phyloP scores from a whole-genome alignment of 1,140 invertebrate genomes.

The Aphaenogaster floridana region DNA sequence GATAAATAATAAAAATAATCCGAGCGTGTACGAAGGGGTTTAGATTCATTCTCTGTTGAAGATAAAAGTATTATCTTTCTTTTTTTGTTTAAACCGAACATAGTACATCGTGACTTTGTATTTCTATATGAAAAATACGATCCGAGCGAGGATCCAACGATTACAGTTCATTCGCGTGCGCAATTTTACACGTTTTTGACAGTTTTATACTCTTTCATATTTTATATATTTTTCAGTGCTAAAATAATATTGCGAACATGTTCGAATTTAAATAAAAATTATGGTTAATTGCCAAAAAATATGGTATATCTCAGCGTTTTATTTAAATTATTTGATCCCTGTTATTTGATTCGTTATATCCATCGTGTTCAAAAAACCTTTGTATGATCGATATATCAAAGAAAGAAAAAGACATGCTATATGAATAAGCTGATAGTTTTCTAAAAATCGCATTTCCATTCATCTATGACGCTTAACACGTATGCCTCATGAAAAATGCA shows the following conservation, averaged over 20 bases:
- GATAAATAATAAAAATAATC: constrained; percentile 61
- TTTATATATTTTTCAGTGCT: not conserved
- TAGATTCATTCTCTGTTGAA: constrained; percentile 34
- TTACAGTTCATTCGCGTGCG: constrained; percentile 17
- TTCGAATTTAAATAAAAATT: constrained; percentile 18
- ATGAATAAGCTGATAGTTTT: not conserved
- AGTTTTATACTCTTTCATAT: constrained; percentile 22
- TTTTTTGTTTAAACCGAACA: not conserved
- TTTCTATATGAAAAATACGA: constrained; percentile 17
- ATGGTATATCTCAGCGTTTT: not conserved
- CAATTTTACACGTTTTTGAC: constrained; percentile 27
- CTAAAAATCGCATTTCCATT: constrained; percentile 52
- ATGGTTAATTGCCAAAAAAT: not conserved
- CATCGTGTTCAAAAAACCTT: not conserved
- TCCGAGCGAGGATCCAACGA: not conserved
- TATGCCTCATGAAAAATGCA: constrained; percentile 70
- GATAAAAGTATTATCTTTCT: constrained; percentile 32
- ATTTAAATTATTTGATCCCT: not conserved
- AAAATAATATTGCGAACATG: constrained; percentile 20
- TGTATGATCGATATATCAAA: not conserved
- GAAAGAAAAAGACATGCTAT: not conserved
- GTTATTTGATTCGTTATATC: constrained; percentile 18
- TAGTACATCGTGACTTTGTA: constrained; percentile 10
- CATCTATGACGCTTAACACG: constrained; percentile 57
- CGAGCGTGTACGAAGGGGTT: not conserved